Evolutionary conservation across 2,797 vertebrate species (phyloP).

Genomic region (Rhinatrema bivittatum): DNA sequence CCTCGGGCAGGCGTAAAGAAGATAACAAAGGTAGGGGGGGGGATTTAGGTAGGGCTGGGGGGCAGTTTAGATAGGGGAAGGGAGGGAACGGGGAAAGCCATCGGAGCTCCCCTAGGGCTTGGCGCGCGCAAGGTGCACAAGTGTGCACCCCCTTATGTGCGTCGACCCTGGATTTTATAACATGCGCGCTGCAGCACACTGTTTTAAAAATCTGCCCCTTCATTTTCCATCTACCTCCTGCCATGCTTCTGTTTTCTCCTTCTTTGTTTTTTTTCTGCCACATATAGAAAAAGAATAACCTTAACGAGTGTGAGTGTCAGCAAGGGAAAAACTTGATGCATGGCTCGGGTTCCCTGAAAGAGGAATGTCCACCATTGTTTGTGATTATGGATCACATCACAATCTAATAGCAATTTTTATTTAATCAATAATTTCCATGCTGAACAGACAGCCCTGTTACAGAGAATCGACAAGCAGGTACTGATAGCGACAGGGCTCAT

Average conservation of each 20-base stretch:
- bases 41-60: too few species aligned
- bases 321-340: constrained; percentile 75
- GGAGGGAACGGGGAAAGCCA: too few species aligned
- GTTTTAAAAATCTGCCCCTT: too few species aligned
- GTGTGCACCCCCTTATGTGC: too few species aligned
- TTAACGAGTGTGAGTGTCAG: constrained; percentile 57
- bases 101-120: too few species aligned
- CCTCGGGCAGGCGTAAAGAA: too few species aligned
- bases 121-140: too few species aligned
- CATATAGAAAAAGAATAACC: constrained; percentile 45
- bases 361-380: constrained; percentile 66
- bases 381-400: constrained; percentile 81
- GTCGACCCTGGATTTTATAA: too few species aligned
- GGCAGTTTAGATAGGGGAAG: too few species aligned
- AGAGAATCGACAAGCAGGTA: constrained; percentile 90
- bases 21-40: too few species aligned
- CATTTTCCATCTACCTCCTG: too few species aligned
- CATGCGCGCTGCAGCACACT: too few species aligned
- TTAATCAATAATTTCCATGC: constrained; percentile 98
- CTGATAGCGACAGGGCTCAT: constrained; percentile 77
- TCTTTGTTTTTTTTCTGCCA: constrained; percentile 39
- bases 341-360: constrained; percentile 66
- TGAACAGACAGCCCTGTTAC: constrained; percentile 84
- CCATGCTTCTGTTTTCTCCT: constrained; percentile 29
- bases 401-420: constrained; percentile 96